Conservation (phyloP, 1,140 invertebrate genomes). For the Thalassaphorura encarpata region DNA sequence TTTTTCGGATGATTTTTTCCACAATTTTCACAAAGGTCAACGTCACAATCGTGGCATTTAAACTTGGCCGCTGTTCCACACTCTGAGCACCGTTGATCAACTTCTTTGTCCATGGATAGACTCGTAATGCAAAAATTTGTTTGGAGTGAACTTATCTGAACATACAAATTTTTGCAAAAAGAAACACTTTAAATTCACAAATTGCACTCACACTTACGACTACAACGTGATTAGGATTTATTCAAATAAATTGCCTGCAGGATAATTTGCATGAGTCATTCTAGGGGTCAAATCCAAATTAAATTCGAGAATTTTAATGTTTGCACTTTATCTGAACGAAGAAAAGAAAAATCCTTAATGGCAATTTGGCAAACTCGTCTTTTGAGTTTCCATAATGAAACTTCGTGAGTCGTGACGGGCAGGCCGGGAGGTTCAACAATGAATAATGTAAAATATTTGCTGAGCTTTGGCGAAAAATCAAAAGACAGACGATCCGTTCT, state of each 20-base stretch:
- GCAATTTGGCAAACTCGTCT: neutral
- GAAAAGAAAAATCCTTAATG: neutral
- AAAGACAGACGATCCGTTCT: no score
- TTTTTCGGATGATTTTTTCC: slow-evolving; percentile 29
- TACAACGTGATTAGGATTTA: neutral
- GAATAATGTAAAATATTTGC: no score
- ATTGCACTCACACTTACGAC: neutral
- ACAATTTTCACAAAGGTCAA: slow-evolving; percentile 37
- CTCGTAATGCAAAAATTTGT: slow-evolving; percentile 43
- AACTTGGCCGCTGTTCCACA: slow-evolving; percentile 32
- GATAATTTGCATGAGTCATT: no score
- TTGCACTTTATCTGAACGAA: neutral
- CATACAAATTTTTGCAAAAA: neutral
- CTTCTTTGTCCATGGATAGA: slow-evolving; percentile 33
- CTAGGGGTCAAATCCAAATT: no score
- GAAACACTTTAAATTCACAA: neutral
- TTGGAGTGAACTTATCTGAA: slow-evolving; percentile 40
- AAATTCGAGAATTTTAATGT: neutral
- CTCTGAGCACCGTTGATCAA: slow-evolving; percentile 12
- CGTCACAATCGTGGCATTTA: slow-evolving; percentile 38
- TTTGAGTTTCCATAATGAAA: no score
- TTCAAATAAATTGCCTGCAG: no score
- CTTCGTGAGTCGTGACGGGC: no score
- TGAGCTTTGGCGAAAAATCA: no score
- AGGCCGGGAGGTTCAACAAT: no score